phyloP scores from a whole-genome alignment of 2,113 vertebrate genomes.

The Muntiacus muntjak region DNA sequence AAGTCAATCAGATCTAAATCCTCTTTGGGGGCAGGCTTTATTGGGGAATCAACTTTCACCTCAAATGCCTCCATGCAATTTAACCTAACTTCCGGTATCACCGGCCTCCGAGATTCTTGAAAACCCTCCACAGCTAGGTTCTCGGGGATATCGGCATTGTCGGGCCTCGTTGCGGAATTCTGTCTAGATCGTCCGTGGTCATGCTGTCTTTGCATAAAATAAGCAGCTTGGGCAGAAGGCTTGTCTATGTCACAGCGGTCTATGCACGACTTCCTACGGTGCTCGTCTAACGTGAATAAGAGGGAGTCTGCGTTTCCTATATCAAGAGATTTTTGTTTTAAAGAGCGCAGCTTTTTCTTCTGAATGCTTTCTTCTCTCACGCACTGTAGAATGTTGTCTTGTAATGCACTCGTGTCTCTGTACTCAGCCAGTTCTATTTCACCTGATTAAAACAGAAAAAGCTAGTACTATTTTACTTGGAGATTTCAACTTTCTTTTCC shows the following conservation, averaged over 20 bases:
- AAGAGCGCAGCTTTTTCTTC: conserved; percentile 95
- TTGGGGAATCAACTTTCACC: conserved; percentile 86
- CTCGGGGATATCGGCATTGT: conserved; percentile 77
- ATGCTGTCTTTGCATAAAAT: conserved; percentile 73
- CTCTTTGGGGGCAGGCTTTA: conserved; percentile 83
- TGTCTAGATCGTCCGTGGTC: conserved; percentile 85
- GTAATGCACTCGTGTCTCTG: conserved; percentile 91
- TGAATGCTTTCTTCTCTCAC: conserved; percentile 95
- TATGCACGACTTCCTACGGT: conserved; percentile 97
- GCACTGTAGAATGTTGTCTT: conserved; percentile 95
- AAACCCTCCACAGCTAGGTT: conserved; percentile 79
- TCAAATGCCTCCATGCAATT: conserved; percentile 97
- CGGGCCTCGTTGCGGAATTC: conserved; percentile 83
- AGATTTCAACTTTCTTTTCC: conserved; percentile 59
- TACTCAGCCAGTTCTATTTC: conserved; percentile 99
- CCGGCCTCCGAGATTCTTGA: conserved; percentile 85
- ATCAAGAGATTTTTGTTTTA: conserved; percentile 99
- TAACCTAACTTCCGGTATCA: conserved; percentile 96
- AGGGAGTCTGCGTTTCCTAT: conserved; percentile 98
- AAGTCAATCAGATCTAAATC: conserved; percentile 96
- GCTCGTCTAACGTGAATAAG: conserved; percentile 94
- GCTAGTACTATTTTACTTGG: conserved; percentile 78
- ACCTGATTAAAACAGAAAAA: conserved; percentile 88
- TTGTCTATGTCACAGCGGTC: conserved; percentile 93
- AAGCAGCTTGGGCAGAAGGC: conserved; percentile 78